A percentile compares a stretch with the other conserved stretches of the same genome.
These are phyloP conservation scores for Bufotes viridis DNA, from an alignment of 2,797 vertebrate species.

Conservation along the genomic window DNA sequence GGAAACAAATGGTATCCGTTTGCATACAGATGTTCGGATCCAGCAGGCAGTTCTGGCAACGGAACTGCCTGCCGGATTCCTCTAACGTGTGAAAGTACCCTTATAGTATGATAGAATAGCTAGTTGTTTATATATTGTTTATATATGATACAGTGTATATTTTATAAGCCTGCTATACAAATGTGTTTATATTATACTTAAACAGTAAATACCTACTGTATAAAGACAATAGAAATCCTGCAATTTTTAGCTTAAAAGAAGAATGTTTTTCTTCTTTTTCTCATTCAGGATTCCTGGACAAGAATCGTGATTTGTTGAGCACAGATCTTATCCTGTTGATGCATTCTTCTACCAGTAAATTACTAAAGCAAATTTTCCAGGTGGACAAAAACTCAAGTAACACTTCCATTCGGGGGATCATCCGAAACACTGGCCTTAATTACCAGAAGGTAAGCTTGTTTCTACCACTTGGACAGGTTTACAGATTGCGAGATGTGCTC, in stretches of 20 bases:
- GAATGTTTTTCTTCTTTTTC: conserved; percentile 4
- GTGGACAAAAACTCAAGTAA: conserved; percentile 64
- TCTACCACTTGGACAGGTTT: background rate
- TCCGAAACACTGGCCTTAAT: conserved; percentile 69
- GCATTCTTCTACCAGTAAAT: conserved; percentile 86
- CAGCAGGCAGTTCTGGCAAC: no score
- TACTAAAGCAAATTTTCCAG: conserved; percentile 85
- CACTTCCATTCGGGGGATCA: conserved; percentile 67
- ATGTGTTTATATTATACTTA: background rate
- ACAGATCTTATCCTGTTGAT: conserved; percentile 84
- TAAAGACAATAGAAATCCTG: background rate
- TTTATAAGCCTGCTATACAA: background rate
- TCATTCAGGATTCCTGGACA: conserved; percentile 90
- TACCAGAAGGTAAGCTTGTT: conserved; percentile 72
- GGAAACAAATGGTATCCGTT: no score
- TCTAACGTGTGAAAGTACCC: no score
- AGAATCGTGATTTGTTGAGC: conserved; percentile 91
- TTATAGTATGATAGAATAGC: background rate
- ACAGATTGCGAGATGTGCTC: no score
- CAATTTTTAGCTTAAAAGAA: background rate
- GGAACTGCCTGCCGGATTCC: no score
- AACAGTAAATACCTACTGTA: background rate
- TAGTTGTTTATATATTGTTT: background rate
- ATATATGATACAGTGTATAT: background rate
- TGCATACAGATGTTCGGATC: no score